These are phyloP conservation scores for Fratercula arctica DNA, from an alignment of 2,797 vertebrate genomes.

Conservation along the genomic window DNA sequence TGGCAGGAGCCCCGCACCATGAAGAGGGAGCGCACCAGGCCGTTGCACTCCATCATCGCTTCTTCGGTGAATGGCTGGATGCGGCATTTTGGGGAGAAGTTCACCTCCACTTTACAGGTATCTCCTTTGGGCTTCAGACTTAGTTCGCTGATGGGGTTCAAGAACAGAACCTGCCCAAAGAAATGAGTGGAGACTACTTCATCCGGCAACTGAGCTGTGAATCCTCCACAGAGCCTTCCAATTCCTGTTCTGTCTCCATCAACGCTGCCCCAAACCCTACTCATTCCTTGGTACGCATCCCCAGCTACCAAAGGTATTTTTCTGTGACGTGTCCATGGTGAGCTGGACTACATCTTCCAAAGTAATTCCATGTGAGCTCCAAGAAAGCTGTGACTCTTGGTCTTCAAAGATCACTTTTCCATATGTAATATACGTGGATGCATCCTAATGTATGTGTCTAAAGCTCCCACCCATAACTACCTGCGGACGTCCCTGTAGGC, in stretches of 20 bases:
- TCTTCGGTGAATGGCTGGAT: constrained; percentile 79
- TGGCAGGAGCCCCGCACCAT: constrained; percentile 85
- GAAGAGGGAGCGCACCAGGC: constrained; percentile 81
- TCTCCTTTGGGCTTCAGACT: constrained; percentile 78
- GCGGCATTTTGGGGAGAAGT: constrained; percentile 79
- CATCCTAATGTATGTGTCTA: background rate
- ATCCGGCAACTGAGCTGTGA: background rate
- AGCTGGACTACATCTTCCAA: background rate
- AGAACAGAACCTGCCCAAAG: constrained; percentile 78
- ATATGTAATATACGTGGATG: background rate
- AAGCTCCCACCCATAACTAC: background rate
- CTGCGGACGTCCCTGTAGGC: background rate
- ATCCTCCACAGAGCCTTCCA: background rate
- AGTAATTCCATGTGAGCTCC: background rate
- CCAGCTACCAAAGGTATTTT: background rate
- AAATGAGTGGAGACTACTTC: background rate
- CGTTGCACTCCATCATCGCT: constrained; percentile 80
- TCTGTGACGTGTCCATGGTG: rapidly evolving
- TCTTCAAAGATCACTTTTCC: background rate
- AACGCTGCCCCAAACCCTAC: background rate
- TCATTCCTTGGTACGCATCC: background rate
- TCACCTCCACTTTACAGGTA: constrained; percentile 77
- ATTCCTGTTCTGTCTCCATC: background rate
- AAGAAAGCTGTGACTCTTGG: background rate
- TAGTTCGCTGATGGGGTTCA: constrained; percentile 76